Percentiles rank a stretch among this genome's conserved stretches.
Evolutionary conservation across 2,113 vertebrate genomes (phyloP).

Genomic region (Upupa epops): DNA sequence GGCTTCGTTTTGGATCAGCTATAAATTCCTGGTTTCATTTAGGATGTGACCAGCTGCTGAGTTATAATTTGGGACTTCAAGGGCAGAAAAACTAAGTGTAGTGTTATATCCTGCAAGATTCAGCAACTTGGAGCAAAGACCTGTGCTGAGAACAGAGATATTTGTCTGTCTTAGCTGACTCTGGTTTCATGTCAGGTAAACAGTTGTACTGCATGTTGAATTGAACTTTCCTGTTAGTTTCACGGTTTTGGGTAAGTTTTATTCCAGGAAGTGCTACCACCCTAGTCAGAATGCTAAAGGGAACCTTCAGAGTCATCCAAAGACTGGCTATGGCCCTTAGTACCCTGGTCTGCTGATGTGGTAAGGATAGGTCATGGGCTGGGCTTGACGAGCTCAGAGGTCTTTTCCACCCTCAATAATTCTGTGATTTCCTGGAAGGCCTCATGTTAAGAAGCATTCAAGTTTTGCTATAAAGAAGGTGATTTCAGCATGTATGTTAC

Average conservation of each 20-base stretch:
- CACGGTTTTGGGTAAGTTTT: not conserved
- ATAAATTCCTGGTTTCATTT: not conserved
- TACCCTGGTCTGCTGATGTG: too few relatives aligned
- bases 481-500: not conserved
- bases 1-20: not conserved
- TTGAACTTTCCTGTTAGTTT: not conserved
- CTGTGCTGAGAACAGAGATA: not conserved
- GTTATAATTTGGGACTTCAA: not conserved
- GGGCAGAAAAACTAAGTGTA: not conserved
- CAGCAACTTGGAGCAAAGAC: not conserved
- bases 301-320: not conserved
- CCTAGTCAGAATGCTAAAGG: not conserved
- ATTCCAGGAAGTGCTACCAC: not conserved
- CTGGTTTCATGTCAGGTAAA: not conserved
- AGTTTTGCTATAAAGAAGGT: not conserved
- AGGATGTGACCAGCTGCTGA: not conserved
- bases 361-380: too few relatives aligned
- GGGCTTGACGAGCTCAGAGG: too few relatives aligned
- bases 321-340: not conserved
- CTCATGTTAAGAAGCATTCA: not conserved
- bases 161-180: not conserved
- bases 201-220: not conserved
- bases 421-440: not conserved
- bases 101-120: not conserved
- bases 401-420: too few relatives aligned